A percentile compares a stretch with the other conserved stretches of the same genome.
These are phyloP conservation scores for Myrmophylax atrothorax DNA, from an alignment of 2,113 vertebrate genomes.

Conservation along the genomic window DNA sequence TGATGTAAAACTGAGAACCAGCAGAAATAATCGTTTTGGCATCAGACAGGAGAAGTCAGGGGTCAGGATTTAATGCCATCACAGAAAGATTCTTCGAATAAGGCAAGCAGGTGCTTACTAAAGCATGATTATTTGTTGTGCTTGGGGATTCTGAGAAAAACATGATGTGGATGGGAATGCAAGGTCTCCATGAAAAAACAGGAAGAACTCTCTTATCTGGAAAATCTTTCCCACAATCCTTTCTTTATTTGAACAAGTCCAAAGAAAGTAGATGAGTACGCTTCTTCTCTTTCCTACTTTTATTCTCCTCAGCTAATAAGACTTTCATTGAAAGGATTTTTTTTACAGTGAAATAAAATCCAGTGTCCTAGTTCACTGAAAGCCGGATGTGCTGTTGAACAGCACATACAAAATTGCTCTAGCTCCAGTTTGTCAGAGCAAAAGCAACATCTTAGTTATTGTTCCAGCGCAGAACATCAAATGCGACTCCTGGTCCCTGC, in stretches of 20 bases:
- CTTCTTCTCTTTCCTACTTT: neutral
- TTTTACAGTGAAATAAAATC: neutral
- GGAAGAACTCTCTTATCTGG: neutral
- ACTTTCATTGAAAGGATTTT: neutral
- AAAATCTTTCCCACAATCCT: neutral
- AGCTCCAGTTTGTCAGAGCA: neutral
- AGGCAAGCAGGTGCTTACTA: conserved; percentile 72
- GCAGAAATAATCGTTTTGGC: conserved; percentile 74
- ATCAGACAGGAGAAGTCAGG: conserved; percentile 70
- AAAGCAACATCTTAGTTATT: neutral
- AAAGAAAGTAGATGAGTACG: neutral
- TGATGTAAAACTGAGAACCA: conserved; percentile 67
- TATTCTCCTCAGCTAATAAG: neutral
- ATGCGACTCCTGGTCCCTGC: neutral
- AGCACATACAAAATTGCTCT: neutral
- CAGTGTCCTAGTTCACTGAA: neutral
- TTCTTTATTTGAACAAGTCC: neutral
- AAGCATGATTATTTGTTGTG: conserved; percentile 63
- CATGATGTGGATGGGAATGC: neutral
- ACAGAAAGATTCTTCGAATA: conserved; percentile 58
- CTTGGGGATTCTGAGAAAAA: conserved; percentile 53
- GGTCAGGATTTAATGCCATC: conserved; percentile 48
- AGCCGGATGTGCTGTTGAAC: neutral
- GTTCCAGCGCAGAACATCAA: neutral
- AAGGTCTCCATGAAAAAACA: neutral